Conservation (phyloP, 2,888 invertebrate genomes). For the Epinotia bilunana region DNA sequence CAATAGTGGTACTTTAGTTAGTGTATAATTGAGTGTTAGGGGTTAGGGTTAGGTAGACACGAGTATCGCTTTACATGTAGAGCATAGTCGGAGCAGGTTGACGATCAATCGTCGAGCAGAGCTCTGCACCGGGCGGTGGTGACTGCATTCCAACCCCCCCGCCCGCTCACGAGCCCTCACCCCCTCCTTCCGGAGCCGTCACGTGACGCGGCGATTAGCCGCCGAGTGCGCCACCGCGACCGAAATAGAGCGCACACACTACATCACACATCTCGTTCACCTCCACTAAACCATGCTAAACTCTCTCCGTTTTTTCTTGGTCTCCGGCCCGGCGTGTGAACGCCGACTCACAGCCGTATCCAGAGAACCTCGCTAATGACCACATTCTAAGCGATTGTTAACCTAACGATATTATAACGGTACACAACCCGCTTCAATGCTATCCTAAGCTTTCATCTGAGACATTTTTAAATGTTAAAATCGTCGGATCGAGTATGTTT, state of each 20-base stretch:
- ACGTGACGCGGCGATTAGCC: conserved; percentile 83
- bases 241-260: conserved; percentile 80
- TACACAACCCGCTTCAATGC: conserved; percentile 19
- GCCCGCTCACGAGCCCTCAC: conserved; percentile 64
- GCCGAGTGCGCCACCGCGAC: conserved; percentile 80
- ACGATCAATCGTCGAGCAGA: conserved; percentile 74
- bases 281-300: conserved; percentile 69
- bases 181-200: conserved; percentile 81
- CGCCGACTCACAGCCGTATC: conserved; percentile 44
- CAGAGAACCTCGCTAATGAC: conserved; percentile 39
- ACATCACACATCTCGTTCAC: conserved; percentile 70
- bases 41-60: not conserved
- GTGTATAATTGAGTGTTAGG: not conserved
- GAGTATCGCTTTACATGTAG: conserved; percentile 31
- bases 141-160: conserved; percentile 80
- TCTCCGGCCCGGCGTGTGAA: conserved; percentile 54
- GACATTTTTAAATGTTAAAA: conserved; percentile 11
- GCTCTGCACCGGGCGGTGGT: conserved; percentile 66
- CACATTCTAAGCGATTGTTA: conserved; percentile 45
- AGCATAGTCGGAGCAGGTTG: conserved; percentile 54
- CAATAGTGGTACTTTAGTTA: not conserved
- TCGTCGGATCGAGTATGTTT: not conserved
- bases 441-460: conserved; percentile 27
- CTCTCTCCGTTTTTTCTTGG: conserved; percentile 65
- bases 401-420: conserved; percentile 40